Evolutionary conservation across 2,113 vertebrate species (phyloP).

Genomic region (Ceuthmochares aereus): DNA sequence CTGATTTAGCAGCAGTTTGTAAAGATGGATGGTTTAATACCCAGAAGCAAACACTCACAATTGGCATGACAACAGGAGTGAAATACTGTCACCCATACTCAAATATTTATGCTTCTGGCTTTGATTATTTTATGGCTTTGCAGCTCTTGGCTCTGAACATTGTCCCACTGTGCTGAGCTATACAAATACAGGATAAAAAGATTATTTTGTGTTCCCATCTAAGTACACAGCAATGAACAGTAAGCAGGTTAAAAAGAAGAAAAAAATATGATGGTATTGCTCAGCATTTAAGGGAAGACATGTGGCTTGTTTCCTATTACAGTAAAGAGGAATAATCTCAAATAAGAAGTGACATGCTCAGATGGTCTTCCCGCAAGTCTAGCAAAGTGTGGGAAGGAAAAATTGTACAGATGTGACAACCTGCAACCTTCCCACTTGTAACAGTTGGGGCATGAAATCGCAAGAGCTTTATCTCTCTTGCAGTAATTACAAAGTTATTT

Average conservation of each 20-base stretch:
- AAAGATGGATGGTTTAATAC: not conserved
- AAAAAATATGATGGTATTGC: accelerated
- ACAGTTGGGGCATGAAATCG: not conserved
- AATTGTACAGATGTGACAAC: not conserved
- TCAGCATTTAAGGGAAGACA: not conserved
- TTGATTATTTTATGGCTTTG: not conserved
- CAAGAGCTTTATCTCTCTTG: not conserved
- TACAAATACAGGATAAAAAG: not conserved
- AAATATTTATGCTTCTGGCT: not conserved
- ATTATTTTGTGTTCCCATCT: not conserved
- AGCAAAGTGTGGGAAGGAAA: not conserved
- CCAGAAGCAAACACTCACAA: not conserved
- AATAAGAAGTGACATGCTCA: not conserved
- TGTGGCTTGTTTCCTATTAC: not conserved
- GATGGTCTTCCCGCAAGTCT: not conserved
- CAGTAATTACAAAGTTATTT: not conserved
- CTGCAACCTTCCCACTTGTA: not conserved
- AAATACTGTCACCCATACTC: not conserved
- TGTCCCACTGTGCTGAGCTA: not conserved
- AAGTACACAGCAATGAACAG: not conserved
- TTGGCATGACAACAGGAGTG: not conserved
- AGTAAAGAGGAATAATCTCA: not conserved
- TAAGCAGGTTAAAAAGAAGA: not conserved
- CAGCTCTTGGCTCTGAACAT: not conserved
- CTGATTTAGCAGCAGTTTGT: not conserved